phyloP scores from a whole-genome alignment of 2,888 invertebrate genomes.

The Caenorhabditis japonica region DNA sequence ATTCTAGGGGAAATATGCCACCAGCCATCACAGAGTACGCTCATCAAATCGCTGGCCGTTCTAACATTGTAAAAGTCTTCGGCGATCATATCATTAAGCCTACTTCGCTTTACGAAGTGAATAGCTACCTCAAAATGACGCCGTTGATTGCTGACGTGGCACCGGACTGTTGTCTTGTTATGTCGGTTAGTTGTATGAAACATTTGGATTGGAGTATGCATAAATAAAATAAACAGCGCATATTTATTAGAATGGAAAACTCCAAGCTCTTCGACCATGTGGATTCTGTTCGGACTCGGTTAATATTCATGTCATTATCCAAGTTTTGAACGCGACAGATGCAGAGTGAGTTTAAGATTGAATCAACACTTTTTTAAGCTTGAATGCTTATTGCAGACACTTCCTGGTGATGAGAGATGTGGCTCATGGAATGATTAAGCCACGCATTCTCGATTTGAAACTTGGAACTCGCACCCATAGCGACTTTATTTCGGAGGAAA shows the following conservation, averaged over 20 bases:
- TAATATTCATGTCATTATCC: too few relatives aligned
- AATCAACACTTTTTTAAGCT: too few relatives aligned
- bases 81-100: constrained; percentile 28
- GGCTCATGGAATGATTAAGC: constrained; percentile 1
- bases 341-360: too few relatives aligned
- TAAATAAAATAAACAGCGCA: too few relatives aligned
- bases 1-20: too few relatives aligned
- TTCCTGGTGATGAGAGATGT: constrained; percentile 18
- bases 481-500: constrained; percentile 16
- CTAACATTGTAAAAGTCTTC: background rate
- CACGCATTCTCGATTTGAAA: constrained; percentile 21
- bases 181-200: constrained; percentile 7
- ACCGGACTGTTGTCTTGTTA: constrained; percentile 6
- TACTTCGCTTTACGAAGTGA: constrained; percentile 2
- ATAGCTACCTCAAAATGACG: constrained; percentile 16
- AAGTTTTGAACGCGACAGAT: too few relatives aligned
- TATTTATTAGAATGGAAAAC: too few relatives aligned
- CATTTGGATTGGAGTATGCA: too few relatives aligned
- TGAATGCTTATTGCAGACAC: constrained; percentile 2
- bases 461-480: constrained; percentile 24
- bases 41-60: constrained; percentile 14
- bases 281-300: too few relatives aligned
- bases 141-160: background rate
- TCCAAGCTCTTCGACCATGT: too few relatives aligned
- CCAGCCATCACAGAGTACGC: constrained; percentile 1